These are phyloP conservation scores for Pelosia muscerda DNA, from an alignment of 2,888 invertebrate species.

Conservation along the genomic window DNA sequence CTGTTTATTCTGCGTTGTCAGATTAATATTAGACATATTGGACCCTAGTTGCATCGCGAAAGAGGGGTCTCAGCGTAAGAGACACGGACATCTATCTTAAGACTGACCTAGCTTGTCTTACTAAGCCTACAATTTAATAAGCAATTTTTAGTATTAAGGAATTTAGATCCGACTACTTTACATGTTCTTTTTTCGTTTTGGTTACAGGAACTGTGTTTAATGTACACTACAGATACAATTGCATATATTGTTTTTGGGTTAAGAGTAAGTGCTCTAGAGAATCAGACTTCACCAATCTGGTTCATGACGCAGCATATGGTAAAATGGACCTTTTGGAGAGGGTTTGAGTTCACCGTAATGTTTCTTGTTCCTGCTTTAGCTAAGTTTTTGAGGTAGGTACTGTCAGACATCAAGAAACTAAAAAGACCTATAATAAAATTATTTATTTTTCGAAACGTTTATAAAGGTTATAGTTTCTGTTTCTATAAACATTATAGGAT, in stretches of 20 bases:
- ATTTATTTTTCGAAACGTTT: not conserved
- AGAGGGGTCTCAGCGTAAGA: too few relatives aligned
- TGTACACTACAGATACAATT: constrained; percentile 77
- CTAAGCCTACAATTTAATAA: too few relatives aligned
- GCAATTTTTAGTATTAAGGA: too few relatives aligned
- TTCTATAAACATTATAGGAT: too few relatives aligned
- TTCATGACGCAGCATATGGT: constrained; percentile 74
- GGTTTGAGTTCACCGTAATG: constrained; percentile 69
- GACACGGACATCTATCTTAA: too few relatives aligned
- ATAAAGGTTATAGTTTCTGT: too few relatives aligned
- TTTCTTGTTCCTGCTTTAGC: constrained; percentile 69
- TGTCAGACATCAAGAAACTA: not conserved
- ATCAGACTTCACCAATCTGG: constrained; percentile 71
- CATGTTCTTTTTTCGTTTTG: not conserved
- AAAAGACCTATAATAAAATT: not conserved
- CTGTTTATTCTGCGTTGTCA: too few relatives aligned
- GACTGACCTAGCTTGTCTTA: too few relatives aligned
- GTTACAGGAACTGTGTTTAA: constrained; percentile 69
- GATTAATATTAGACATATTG: too few relatives aligned
- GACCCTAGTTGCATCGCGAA: too few relatives aligned
- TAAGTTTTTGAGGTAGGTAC: constrained; percentile 57
- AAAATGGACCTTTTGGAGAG: constrained; percentile 73
- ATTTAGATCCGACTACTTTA: too few relatives aligned
- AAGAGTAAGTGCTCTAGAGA: constrained; percentile 66
- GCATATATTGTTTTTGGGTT: constrained; percentile 74